Evolutionary conservation across 2,888 invertebrate genomes (phyloP), one percentile per base, ranked within the genome.

Genomic region (Drosophila merina): DNA sequence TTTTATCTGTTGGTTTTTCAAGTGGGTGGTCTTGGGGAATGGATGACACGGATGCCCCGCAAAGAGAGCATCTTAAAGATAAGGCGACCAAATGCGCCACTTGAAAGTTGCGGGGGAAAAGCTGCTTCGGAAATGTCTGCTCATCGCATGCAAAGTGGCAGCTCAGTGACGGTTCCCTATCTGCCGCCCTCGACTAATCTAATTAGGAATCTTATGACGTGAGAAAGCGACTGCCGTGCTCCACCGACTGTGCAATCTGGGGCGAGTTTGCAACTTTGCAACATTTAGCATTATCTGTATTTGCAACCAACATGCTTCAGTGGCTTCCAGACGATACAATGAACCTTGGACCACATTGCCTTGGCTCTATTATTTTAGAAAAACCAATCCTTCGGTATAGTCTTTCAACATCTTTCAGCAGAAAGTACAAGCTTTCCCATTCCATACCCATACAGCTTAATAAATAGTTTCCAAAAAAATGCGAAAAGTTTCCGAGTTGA

Each of bases 201-300:
- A 79, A 79, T 79, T 79, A 70, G 40, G 77, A 70, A 77, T 67
- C 62, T 75, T 80, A 84, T 75, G 81, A 79, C 64, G 77, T 80
- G 81, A 52, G 75, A 84, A 77, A 75, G 52, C 75, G 52, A 58
- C 63, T 14, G 64, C 58, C 59, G 59, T 79, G 64, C 56, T 63
- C 47, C 38, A 31, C 54, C 62, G 47, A 60, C 60, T 62, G 60
- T 62, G 60, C 60, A 48, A 60, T 62, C 60, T 60, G 40, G 31
- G 54, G 60, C 57, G 36, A 52, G 31, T 40, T 51, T 52, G 51
- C 33, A 40, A 31, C 31, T 40, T 40, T n/a, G 55, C 36, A 44
- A 33, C 47, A 58, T 67, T 57, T 25, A 31, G 10, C 25, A 60
- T 58, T 30, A 42, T 44, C 56, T 60, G 26, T 25, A n/a, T 26